A percentile compares a stretch with the other conserved stretches of the same genome.
Evolutionary conservation across 35 echinoderm and acorn worm species (phyloP).

Genomic region (Apostichopus parvimensis): DNA sequence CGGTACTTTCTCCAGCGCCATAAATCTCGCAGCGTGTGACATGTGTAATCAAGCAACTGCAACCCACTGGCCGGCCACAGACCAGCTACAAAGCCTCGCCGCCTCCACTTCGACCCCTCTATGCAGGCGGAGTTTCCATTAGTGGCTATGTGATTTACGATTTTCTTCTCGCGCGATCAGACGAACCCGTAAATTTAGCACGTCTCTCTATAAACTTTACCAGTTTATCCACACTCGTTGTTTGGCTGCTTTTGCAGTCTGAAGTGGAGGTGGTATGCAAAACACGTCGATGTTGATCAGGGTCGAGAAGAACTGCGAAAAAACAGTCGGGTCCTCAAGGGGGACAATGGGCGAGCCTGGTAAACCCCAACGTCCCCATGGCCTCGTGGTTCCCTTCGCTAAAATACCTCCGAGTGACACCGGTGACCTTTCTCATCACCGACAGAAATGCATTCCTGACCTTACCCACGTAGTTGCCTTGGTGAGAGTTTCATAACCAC

Average conservation of each 20-base stretch:
- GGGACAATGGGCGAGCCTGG: conserved; percentile 11
- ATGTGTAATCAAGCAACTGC: conserved; percentile 62
- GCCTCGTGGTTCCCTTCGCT: neutral
- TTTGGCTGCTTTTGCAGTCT: conserved; percentile 1
- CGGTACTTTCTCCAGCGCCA: conserved; percentile 5
- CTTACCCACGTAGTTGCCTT: neutral
- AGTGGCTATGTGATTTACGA: conserved; percentile 49
- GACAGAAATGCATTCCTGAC: neutral
- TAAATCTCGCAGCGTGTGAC: conserved; percentile 57
- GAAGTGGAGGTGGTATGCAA: conserved; percentile 51
- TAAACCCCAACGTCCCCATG: conserved; percentile 43
- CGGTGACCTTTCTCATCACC: conserved; percentile 8
- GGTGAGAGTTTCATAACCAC: conserved; percentile 23
- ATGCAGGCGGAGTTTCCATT: conserved; percentile 63
- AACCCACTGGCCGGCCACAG: conserved; percentile 50
- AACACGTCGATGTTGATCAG: conserved; percentile 51
- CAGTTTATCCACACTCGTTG: conserved; percentile 20
- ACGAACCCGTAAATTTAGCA: conserved; percentile 53
- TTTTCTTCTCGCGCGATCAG: conserved; percentile 38
- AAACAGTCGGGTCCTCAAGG: conserved; percentile 53
- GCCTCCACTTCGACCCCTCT: conserved; percentile 15
- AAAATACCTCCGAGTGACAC: conserved; percentile 28
- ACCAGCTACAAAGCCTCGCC: conserved; percentile 55
- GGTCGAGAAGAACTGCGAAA: conserved; percentile 49
- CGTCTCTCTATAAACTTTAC: conserved; percentile 45